A percentile compares a stretch with the other conserved stretches of the same genome.
Conservation (phyloP, 92 coral and sea anemone genomes). For the Porites evermanni region DNA sequence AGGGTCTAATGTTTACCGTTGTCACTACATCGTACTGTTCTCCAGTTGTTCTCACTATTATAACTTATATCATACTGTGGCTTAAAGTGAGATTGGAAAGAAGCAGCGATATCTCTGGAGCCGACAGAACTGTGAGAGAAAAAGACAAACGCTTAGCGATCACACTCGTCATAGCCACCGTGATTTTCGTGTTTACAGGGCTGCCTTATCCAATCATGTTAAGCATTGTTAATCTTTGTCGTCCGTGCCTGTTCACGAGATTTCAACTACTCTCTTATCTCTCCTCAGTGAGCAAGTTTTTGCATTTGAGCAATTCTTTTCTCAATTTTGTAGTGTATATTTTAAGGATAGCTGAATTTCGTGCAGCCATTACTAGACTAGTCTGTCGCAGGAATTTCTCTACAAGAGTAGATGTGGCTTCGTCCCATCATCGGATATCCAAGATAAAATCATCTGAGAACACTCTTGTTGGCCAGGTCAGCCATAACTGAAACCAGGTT, state of each 20-base stretch:
- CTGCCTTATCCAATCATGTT: conserved; percentile 46
- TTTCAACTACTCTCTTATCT: conserved; percentile 8
- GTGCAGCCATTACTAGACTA: conserved; percentile 34
- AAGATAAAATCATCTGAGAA: not conserved
- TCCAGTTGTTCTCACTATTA: not conserved
- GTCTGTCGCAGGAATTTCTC: not conserved
- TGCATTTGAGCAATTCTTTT: conserved; percentile 53
- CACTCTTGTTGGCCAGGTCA: not conserved
- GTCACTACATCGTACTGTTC: not conserved
- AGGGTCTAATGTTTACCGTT: conserved; percentile 5
- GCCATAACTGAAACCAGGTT: no score
- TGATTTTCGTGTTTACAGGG: conserved; percentile 55
- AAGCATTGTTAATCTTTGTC: conserved; percentile 36
- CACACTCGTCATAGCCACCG: conserved; percentile 65
- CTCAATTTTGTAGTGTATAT: conserved; percentile 56
- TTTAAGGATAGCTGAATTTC: conserved; percentile 60
- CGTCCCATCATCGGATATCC: not conserved
- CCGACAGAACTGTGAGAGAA: conserved; percentile 6
- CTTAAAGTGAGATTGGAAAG: not conserved
- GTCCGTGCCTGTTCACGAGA: conserved; percentile 14
- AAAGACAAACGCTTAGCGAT: conserved; percentile 42
- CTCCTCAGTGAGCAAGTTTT: conserved; percentile 17
- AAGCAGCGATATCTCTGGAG: not conserved
- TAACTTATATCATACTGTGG: conserved; percentile 10
- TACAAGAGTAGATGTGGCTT: not conserved